These are phyloP conservation scores for Sinocyclocheilus anshuiensis DNA, from an alignment of 2,113 vertebrate species.

Conservation along the genomic window DNA sequence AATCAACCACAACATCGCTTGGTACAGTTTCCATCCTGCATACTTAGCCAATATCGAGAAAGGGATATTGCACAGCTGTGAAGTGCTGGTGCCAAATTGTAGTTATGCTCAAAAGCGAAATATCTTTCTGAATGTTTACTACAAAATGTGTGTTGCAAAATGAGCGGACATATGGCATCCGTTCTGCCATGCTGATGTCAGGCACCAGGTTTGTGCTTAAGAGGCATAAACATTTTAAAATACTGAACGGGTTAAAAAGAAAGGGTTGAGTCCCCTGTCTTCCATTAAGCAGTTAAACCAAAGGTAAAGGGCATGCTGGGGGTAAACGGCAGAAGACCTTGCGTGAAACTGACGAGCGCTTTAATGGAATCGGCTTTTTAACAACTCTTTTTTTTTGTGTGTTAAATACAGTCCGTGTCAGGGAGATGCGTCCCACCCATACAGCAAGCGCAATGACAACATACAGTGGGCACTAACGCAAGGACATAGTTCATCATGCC, in stretches of 20 bases:
- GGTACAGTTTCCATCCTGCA: conserved; percentile 21
- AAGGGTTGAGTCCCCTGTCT: conserved; percentile 47
- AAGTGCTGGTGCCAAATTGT: not conserved
- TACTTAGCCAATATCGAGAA: conserved; percentile 32
- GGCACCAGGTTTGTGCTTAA: not conserved
- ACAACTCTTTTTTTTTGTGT: conserved; percentile 91
- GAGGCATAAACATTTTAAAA: not conserved
- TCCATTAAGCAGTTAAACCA: conserved; percentile 91
- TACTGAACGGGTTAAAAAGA: conserved; percentile 58
- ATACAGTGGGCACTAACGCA: conserved; percentile 99
- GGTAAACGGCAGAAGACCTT: conserved; percentile 92
- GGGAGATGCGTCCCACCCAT: conserved; percentile 94
- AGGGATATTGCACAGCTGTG: conserved; percentile 27
- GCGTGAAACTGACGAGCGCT: conserved; percentile 84
- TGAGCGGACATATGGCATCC: not conserved
- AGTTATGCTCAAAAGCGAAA: conserved; percentile 10
- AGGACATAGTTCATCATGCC: conserved; percentile 99
- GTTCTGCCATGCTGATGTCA: not conserved
- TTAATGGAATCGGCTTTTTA: conserved; percentile 97
- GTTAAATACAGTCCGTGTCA: conserved; percentile 99
- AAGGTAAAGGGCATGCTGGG: conserved; percentile 84
- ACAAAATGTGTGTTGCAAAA: conserved; percentile 6
- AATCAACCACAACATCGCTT: conserved; percentile 35
- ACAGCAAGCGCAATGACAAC: conserved; percentile 98
- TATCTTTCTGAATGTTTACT: conserved; percentile 16